A percentile compares a stretch with the other conserved stretches of the same genome.
Conservation (phyloP, 2,888 invertebrate genomes). For the Epinotia nisella region DNA sequence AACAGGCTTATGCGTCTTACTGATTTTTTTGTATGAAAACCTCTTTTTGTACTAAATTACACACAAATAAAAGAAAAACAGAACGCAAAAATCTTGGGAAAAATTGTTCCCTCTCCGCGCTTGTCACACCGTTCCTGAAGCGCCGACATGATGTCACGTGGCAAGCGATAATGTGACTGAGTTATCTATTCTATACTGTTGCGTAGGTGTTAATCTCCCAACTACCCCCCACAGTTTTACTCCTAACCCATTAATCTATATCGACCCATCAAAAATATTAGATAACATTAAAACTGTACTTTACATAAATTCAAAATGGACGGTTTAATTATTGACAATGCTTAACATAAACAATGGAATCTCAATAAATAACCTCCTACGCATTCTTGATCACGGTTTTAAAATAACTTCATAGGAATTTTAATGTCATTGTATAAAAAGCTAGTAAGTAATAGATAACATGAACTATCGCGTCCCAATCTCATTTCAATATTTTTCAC, state of each 20-base stretch:
- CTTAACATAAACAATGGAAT: constrained; percentile 39
- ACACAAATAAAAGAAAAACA: no score
- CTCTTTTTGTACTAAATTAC: no score
- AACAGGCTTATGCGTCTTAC: neutral
- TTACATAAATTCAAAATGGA: constrained; percentile 22
- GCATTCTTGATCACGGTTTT: neutral
- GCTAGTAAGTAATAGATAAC: neutral
- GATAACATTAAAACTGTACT: constrained; percentile 23
- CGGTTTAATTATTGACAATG: constrained; percentile 41
- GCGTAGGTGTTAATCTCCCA: neutral
- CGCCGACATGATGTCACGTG: no score
- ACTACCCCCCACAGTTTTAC: constrained; percentile 6
- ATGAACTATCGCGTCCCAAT: no score
- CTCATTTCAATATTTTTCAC: no score
- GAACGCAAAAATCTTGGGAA: no score
- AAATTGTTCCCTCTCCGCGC: no score
- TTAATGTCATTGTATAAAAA: neutral
- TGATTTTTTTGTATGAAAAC: no score
- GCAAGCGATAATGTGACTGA: no score
- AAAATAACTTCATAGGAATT: neutral
- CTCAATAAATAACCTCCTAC: constrained; percentile 39
- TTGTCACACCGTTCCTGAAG: no score
- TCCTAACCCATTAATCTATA: constrained; percentile 23
- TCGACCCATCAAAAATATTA: constrained; percentile 31
- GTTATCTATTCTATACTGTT: no score